Evolutionary conservation across 2,797 vertebrate genomes (phyloP).

Genomic region (Oreonectes daqikongensis): DNA sequence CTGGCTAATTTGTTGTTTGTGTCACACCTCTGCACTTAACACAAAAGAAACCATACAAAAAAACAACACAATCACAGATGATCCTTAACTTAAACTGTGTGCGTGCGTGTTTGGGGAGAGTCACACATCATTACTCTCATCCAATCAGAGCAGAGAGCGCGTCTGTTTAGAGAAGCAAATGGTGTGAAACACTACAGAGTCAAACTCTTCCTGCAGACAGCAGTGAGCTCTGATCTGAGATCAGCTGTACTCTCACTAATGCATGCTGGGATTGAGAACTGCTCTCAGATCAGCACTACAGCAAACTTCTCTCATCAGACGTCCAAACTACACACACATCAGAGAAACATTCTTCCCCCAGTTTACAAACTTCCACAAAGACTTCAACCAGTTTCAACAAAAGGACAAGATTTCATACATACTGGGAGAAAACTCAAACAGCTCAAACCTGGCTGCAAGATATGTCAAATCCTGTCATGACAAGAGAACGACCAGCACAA

Average conservation of each 20-base stretch:
- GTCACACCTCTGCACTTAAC: not conserved
- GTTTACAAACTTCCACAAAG: no score
- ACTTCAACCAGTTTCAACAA: no score
- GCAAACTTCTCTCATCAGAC: no score
- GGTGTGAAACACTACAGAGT: not conserved
- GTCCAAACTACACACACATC: no score
- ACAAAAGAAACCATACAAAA: not conserved
- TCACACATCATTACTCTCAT: not conserved
- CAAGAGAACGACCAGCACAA: no score
- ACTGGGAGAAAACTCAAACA: no score
- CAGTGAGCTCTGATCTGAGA: not conserved
- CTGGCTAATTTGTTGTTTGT: not conserved
- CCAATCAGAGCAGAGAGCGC: slow-evolving; percentile 7
- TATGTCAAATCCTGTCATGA: no score
- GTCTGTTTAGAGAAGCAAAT: not conserved
- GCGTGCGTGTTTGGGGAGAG: not conserved
- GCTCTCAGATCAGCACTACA: not conserved
- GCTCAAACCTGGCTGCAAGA: no score
- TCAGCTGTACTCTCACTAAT: not conserved
- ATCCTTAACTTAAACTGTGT: not conserved
- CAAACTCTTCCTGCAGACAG: not conserved
- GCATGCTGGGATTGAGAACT: slow-evolving; percentile 1
- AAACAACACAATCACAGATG: not conserved
- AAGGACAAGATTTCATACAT: no score
- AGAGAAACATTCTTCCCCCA: no score